Percentiles rank a stretch among this genome's conserved stretches.
These are phyloP conservation scores for Polyommatus iphigenia DNA, from an alignment of 2,888 invertebrate genomes.

Conservation along the genomic window DNA sequence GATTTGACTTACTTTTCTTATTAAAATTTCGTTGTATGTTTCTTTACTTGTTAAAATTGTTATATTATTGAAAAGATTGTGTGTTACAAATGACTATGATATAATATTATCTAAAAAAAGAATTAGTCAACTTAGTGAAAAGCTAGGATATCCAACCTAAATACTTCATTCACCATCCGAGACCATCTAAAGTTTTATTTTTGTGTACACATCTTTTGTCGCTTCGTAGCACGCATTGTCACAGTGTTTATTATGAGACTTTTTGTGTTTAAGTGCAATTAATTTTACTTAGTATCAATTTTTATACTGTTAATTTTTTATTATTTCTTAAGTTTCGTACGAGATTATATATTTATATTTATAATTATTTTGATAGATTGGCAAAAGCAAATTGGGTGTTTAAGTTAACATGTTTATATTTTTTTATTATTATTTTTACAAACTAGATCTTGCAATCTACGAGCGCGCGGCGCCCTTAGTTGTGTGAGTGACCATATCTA, in stretches of 20 bases:
- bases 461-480: too few species aligned
- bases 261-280: constrained; percentile 24
- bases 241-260: constrained; percentile 38
- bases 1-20: not conserved
- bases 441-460: too few species aligned
- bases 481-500: too few species aligned
- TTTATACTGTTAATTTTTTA: constrained; percentile 28
- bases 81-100: not conserved
- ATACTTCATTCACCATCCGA: not conserved
- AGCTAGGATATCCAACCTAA: not conserved
- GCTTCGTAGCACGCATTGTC: constrained; percentile 61
- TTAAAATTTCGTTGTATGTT: constrained; percentile 18
- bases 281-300: constrained; percentile 32
- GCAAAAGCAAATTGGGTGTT: not conserved
- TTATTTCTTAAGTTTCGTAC: not conserved
- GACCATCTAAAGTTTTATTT: not conserved
- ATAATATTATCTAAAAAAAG: not conserved
- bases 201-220: constrained; percentile 49
- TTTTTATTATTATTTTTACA: constrained; percentile 10
- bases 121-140: not conserved
- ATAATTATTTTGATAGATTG: not conserved
- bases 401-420: not conserved
- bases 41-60: constrained; percentile 26
- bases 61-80: constrained; percentile 28
- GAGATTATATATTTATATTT: constrained; percentile 20